phyloP scores from a whole-genome alignment of 2,888 invertebrate species.

The Drosophila imparisetae region DNA sequence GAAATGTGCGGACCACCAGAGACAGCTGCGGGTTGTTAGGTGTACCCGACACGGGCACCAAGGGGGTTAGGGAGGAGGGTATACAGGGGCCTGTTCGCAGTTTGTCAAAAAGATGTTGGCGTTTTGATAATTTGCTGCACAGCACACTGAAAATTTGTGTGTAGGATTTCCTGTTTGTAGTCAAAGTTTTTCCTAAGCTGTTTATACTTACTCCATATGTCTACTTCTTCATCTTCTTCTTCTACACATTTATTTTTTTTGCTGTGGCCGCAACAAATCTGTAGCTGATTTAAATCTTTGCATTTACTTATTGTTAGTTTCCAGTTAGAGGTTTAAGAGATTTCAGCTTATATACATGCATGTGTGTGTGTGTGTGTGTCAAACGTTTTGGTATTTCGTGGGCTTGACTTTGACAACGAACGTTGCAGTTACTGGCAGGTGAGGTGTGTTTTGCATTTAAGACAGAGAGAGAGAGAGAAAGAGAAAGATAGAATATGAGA shows the following conservation, averaged over 20 bases:
- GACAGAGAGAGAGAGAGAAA: background rate
- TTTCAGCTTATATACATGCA: slow-evolving; percentile 16
- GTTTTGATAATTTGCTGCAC: slow-evolving; percentile 77
- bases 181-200: slow-evolving; percentile 48
- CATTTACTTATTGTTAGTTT: slow-evolving; percentile 75
- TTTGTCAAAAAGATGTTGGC: slow-evolving; percentile 79
- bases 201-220: slow-evolving; percentile 34
- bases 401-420: slow-evolving; percentile 68
- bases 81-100: slow-evolving; percentile 60
- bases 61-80: background rate
- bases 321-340: slow-evolving; percentile 65
- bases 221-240: slow-evolving; percentile 17
- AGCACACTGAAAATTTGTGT: slow-evolving; percentile 57
- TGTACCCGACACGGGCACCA: slow-evolving; percentile 15
- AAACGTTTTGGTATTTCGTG: slow-evolving; percentile 51
- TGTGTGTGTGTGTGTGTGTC: slow-evolving; percentile 13
- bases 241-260: slow-evolving; percentile 17
- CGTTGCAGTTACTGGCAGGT: slow-evolving; percentile 46
- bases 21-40: slow-evolving; percentile 50
- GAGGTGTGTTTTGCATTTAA: slow-evolving; percentile 28
- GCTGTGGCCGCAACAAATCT: slow-evolving; percentile 62
- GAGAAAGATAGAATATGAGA: background rate
- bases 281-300: slow-evolving; percentile 72
- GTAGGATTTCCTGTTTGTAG: slow-evolving; percentile 77
- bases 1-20: slow-evolving; percentile 69